Conservation (phyloP, 2,888 invertebrate genomes). For the Polyommatus icarus region DNA sequence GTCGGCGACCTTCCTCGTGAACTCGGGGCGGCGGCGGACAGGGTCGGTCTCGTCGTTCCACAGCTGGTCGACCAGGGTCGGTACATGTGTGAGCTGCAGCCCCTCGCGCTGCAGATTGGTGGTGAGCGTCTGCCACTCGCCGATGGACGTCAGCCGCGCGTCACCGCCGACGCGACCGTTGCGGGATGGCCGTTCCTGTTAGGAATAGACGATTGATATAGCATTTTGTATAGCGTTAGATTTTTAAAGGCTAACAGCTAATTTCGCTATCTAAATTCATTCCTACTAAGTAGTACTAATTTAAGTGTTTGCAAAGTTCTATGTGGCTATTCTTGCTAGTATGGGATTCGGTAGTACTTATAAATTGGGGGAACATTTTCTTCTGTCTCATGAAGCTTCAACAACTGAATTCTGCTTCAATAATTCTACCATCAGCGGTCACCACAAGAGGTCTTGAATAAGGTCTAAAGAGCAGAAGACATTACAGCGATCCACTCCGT, state of each 20-base stretch:
- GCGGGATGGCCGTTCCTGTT: slow-evolving; percentile 59
- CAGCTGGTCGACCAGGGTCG: slow-evolving; percentile 88
- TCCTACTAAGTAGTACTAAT: not conserved
- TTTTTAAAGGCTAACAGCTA: too few species aligned
- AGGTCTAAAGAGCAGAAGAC: not conserved
- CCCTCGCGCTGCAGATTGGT: slow-evolving; percentile 75
- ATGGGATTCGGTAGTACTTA: too few species aligned
- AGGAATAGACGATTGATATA: not conserved
- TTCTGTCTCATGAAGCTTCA: too few species aligned
- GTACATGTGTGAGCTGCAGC: slow-evolving; percentile 79
- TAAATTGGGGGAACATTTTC: too few species aligned
- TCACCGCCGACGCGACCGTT: slow-evolving; percentile 86
- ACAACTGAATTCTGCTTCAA: not conserved
- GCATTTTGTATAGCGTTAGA: too few species aligned
- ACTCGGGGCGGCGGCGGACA: slow-evolving; percentile 73
- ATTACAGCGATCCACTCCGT: slow-evolving; percentile 84
- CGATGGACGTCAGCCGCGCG: slow-evolving; percentile 85
- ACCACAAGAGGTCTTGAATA: not conserved
- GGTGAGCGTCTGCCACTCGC: slow-evolving; percentile 83
- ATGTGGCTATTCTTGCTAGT: too few species aligned
- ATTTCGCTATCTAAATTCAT: too few species aligned
- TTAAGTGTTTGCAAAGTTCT: not conserved
- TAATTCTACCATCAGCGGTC: not conserved
- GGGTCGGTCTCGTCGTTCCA: slow-evolving; percentile 82
- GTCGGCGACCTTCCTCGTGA: slow-evolving; percentile 82